Percentiles rank a stretch among this genome's conserved stretches.
Evolutionary conservation across 2,888 invertebrate genomes (phyloP).

Genomic region (Cryptocephalus moraei): DNA sequence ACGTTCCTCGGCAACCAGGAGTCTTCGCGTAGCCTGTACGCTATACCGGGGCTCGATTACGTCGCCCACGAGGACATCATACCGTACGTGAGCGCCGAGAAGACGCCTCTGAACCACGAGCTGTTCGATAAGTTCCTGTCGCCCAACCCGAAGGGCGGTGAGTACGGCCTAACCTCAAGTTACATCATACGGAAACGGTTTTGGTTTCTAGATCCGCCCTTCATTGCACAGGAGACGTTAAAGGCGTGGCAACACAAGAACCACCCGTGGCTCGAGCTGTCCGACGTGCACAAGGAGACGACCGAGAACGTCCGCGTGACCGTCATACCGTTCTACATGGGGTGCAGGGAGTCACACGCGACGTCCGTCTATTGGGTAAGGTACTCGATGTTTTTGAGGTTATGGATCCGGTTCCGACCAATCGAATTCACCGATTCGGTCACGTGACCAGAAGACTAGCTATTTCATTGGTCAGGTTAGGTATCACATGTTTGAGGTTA

Average conservation of each 20-base stretch:
- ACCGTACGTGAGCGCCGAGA: slow-evolving; percentile 84
- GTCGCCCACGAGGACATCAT: slow-evolving; percentile 96
- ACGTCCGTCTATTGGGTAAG: slow-evolving; percentile 85
- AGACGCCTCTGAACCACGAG: slow-evolving; percentile 87
- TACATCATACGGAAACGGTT: too few species aligned
- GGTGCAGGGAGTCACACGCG: slow-evolving; percentile 82
- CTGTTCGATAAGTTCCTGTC: slow-evolving; percentile 91
- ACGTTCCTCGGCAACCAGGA: slow-evolving; percentile 96
- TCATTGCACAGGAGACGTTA: slow-evolving; percentile 79
- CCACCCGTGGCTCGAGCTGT: slow-evolving; percentile 92
- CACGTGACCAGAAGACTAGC: too few species aligned
- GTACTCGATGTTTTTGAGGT: too few species aligned
- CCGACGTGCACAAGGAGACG: slow-evolving; percentile 94
- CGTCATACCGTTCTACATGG: slow-evolving; percentile 98
- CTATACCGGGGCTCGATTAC: slow-evolving; percentile 95
- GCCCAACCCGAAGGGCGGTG: slow-evolving; percentile 67
- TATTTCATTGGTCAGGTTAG: too few species aligned
- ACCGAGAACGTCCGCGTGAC: slow-evolving; percentile 94
- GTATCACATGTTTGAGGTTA: too few species aligned
- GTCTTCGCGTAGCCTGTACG: slow-evolving; percentile 87
- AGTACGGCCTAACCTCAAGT: not conserved
- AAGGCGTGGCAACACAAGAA: slow-evolving; percentile 96
- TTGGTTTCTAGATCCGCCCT: slow-evolving; percentile 73
- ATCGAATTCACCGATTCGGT: too few species aligned
- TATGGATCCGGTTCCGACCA: too few species aligned